phyloP scores from a whole-genome alignment of 1,140 invertebrate species.

The Scaptomyza hsui region DNA sequence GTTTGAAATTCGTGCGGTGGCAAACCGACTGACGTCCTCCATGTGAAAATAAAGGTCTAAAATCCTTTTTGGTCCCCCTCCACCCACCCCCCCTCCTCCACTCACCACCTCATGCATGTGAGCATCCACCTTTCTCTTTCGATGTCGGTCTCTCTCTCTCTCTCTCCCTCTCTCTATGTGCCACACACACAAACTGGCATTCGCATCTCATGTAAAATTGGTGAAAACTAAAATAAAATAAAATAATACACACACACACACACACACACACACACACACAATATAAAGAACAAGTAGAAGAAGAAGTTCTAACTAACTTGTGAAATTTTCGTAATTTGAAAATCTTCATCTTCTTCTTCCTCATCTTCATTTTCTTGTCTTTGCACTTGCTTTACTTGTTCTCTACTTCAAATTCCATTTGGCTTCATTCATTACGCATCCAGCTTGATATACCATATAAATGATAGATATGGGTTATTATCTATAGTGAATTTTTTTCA shows the following conservation, averaged over 20 bases:
- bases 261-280: background rate
- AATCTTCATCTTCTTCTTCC: slow-evolving; percentile 44
- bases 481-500: too few relatives aligned
- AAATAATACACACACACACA: background rate
- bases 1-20: slow-evolving; percentile 79
- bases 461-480: too few relatives aligned
- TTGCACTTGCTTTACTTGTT: slow-evolving; percentile 19
- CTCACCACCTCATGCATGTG: background rate
- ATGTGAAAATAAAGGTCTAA: slow-evolving; percentile 76
- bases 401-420: slow-evolving; percentile 14
- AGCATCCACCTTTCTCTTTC: background rate
- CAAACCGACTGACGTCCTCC: slow-evolving; percentile 69
- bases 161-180: slow-evolving; percentile 5
- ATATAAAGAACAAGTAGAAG: slow-evolving; percentile 16
- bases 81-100: background rate
- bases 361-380: slow-evolving; percentile 1
- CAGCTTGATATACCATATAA: too few relatives aligned
- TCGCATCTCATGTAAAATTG: slow-evolving; percentile 32
- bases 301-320: slow-evolving; percentile 65
- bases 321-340: slow-evolving; percentile 66
- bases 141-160: background rate
- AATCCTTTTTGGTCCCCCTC: slow-evolving; percentile 63
- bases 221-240: slow-evolving; percentile 64
- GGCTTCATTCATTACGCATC: background rate
- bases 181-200: slow-evolving; percentile 5